Evolutionary conservation across 2,113 vertebrate species (phyloP), one percentile per base, ranked within the genome.

Genomic region (Perca schrenkii): DNA sequence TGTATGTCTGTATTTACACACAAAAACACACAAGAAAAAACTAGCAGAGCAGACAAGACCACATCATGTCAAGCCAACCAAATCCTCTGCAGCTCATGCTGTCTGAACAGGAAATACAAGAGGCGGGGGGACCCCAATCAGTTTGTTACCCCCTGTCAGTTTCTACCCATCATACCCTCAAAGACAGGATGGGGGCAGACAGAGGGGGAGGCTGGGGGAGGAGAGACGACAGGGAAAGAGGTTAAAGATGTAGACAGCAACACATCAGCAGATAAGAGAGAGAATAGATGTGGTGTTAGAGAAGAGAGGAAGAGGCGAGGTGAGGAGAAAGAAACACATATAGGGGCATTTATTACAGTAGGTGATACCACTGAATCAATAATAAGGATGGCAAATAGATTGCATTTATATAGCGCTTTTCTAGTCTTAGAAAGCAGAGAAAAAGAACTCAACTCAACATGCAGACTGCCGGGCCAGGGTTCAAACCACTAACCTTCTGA

Each of bases 111-210:
- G 46, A 75, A 75, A 64, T 21, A 54, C 15, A 19, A 50, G 60
- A 83, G 61, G 62, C 17, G n/a, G 73, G 56, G 50, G 61, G n/a
- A 77, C 43, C 28, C 71, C 63, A 25, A 70, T 83, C 79, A 78
- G 46, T 81, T 72, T 12, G 61, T 75, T 88, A 62, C 73, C 70
- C 69, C 54, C 61, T 73, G 85, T 85, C 83, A 84, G 71, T 64
- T 87, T 79, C 81, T 43, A 75, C 60, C 58, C 22, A 86, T 88
- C 79, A 69, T 19, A 43, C 17, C 43, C 31, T n/a, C 66, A 68
- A 46, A 72, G 74, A 87, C 46, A 16, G 46, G 69, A 88, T 58
- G 63, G 60, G 83, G 66, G 50, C 62, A 76, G 66, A 28, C 43
- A 73, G 47, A 46, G 8, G 56, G 79, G 14, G 72, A 43, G 28